Evolutionary conservation across 2,888 invertebrate genomes (phyloP), one percentile per base, ranked within the genome.

Genomic region (Lasioglossum vierecki): DNA sequence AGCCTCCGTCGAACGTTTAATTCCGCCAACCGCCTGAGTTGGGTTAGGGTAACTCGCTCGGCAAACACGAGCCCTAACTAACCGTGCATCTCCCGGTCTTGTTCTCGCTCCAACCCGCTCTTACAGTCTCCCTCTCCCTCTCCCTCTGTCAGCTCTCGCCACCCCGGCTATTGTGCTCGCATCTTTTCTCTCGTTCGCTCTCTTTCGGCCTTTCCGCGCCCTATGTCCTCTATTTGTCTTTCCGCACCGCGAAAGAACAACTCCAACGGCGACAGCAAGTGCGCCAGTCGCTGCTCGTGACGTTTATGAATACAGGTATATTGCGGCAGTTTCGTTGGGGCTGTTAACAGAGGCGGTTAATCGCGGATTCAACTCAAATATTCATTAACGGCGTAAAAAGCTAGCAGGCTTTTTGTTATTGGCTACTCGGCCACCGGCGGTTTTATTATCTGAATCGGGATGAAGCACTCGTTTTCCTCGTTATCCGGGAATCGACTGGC

Each of bases 1-100:
- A 95, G 95, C 94, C 94, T 93, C 94, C 93, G 94, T 92, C 94
- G 94, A 94, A 94, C 95, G 95, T 95, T 95, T 95, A 95, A 95
- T 95, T 95, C 95, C 95, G 95, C 94, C 94, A 95, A 94, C 93
- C 94, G 94, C 92, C 93, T 91, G 93, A 94, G 94, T 95, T 94
- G 93, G 94, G 94, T 94, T 93, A 94, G 94, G 94, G 94, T 95
- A 95, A 95, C 95, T 95, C 94, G 95, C 94, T 94, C 93, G 92
- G 94, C 94, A 95, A 95, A 95, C 95, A 95, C 94, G 92, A 93
- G 92, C 94, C 94, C 94, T 95, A 95, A 95, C 95, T 95, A 95
- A 95, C 95, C 94, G 93, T 93, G 92, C 94, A 93, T 93, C 89
- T 91, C 93, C 93, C 93, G 89, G 92, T 91, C 89, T 91, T 87